A percentile compares a stretch with the other conserved stretches of the same genome.
Conservation (phyloP, 2,888 invertebrate genomes). For the Nipponacmea schrenckii region DNA sequence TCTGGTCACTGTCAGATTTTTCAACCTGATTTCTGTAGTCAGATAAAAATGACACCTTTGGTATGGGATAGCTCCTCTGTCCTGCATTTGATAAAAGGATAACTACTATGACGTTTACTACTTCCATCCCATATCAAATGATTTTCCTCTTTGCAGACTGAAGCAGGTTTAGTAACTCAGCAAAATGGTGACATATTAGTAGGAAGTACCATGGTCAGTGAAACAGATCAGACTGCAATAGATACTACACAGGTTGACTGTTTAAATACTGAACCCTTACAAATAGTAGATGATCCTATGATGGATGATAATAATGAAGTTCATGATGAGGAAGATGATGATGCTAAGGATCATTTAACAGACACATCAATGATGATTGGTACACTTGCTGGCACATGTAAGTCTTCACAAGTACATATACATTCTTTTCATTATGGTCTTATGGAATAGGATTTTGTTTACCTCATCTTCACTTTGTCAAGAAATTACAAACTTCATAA, state of each 20-base stretch:
- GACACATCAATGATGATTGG: background rate
- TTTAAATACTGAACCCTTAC: background rate
- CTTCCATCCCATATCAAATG: too few species aligned
- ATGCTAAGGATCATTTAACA: background rate
- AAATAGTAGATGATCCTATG: constrained; percentile 1
- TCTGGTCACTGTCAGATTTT: too few species aligned
- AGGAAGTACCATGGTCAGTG: background rate
- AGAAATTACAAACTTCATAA: too few species aligned
- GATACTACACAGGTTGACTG: background rate
- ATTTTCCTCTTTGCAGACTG: background rate
- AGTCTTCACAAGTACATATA: background rate
- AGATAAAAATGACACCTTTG: too few species aligned
- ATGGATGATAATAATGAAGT: background rate
- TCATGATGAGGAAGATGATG: background rate
- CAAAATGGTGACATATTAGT: background rate
- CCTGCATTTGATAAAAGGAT: too few species aligned
- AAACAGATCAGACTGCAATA: background rate
- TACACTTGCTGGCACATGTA: background rate
- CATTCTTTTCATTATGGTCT: background rate
- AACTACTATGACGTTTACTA: too few species aligned
- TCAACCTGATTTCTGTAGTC: too few species aligned
- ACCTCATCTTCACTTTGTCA: too few species aligned
- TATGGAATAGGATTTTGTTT: too few species aligned
- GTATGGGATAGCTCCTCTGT: too few species aligned
- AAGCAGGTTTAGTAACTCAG: background rate